These are phyloP conservation scores for Chunga burmeisteri DNA, from an alignment of 2,113 vertebrate genomes.

Conservation along the genomic window DNA sequence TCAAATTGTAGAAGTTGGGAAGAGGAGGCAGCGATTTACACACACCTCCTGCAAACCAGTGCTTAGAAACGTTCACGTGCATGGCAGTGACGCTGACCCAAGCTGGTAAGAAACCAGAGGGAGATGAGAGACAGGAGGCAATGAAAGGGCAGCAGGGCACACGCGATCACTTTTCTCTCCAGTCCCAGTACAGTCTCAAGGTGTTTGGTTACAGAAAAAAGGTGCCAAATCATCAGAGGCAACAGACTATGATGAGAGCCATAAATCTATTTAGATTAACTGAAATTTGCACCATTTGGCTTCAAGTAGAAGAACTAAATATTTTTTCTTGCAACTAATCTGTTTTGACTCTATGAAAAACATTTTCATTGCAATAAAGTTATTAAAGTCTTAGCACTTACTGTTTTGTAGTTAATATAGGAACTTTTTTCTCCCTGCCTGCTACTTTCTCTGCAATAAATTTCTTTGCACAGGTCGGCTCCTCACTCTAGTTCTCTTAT, in stretches of 20 bases:
- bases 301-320: conserved; percentile 37
- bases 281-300: conserved; percentile 48
- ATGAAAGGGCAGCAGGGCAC: neutral
- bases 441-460: conserved; percentile 37
- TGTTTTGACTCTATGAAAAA: conserved; percentile 64
- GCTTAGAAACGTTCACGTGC: rapidly evolving
- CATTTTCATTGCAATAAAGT: conserved; percentile 59
- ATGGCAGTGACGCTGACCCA: rapidly evolving
- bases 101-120: neutral
- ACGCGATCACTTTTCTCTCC: rapidly evolving
- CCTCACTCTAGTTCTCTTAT: conserved; percentile 45
- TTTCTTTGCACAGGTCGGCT: conserved; percentile 16
- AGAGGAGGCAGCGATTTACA: neutral
- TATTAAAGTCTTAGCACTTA: conserved; percentile 72
- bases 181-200: neutral
- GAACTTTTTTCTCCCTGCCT: conserved; percentile 10
- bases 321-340: conserved; percentile 61
- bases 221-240: conserved; percentile 7
- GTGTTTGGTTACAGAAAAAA: conserved; percentile 26
- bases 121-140: neutral
- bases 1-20: neutral
- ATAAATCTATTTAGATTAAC: conserved; percentile 61
- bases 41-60: rapidly evolving
- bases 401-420: conserved; percentile 49
- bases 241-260: conserved; percentile 9